Evolutionary conservation across 1,140 invertebrate genomes (phyloP).

Genomic region (Drosophila mojavensis): DNA sequence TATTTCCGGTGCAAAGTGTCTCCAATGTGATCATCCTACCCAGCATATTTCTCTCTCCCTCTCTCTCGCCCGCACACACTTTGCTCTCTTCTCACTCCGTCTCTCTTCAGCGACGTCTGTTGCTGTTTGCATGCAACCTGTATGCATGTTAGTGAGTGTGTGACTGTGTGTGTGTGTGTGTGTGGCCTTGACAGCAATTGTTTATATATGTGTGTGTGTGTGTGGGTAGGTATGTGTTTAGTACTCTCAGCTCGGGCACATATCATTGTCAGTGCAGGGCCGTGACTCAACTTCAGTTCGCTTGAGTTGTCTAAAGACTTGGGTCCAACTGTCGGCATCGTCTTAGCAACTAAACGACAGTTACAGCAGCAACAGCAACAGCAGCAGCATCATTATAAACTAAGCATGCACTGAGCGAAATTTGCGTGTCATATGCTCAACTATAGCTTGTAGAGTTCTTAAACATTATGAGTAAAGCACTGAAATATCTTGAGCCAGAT

Average conservation of each 20-base stretch:
- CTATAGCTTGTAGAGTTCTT: no score
- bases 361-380: constrained; percentile 43
- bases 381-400: constrained; percentile 71
- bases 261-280: constrained; percentile 72
- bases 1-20: constrained; percentile 58
- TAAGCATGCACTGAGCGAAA: constrained; percentile 51
- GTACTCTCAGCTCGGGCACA: constrained; percentile 55
- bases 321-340: constrained; percentile 72
- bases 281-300: constrained; percentile 63
- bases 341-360: constrained; percentile 73
- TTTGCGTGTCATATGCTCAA: neutral
- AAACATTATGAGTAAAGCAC: no score
- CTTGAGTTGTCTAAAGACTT: constrained; percentile 75
- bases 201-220: neutral
- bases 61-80: neutral
- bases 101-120: constrained; percentile 1
- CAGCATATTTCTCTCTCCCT: neutral
- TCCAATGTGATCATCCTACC: neutral
- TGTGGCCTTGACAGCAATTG: constrained; percentile 45
- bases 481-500: no score
- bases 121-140: constrained; percentile 6
- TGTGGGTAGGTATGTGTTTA: constrained; percentile 19
- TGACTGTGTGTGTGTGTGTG: constrained; percentile 11
- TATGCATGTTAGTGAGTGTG: neutral
- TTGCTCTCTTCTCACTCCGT: neutral